Evolutionary conservation across 2,888 invertebrate species (phyloP), one percentile per base, ranked within the genome.

Genomic region (Sclerodermus sp.): DNA sequence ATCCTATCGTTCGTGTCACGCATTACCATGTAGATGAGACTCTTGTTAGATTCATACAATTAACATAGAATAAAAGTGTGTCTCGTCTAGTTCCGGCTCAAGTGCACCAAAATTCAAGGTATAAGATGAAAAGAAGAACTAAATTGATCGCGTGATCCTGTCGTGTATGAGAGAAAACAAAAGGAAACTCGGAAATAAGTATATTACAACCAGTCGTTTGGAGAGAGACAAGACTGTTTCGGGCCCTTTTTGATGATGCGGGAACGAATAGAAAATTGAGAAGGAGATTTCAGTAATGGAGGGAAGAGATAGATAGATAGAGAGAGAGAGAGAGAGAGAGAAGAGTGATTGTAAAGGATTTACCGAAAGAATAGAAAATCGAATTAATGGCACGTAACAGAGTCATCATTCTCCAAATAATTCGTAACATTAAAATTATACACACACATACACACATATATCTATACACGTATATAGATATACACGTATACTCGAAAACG

Each of bases 151-250:
- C 23, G 23, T 5, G 23, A n/a, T n/a, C n/a, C n/a, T n/a, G n/a
- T n/a, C n/a, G 30, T 10, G 6, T 30, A 47, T 47, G 32, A 40
- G 32, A 23, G 42, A 34, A 44, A 51, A 51, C 15, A 30, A 38
- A 51, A 39, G 36, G 51, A 50, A 42, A 23, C 23, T 23, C 23
- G 23, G 49, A 49, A 45, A 45, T 55, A 61, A 67, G 61, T 68
- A 70, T 66, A 62, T 67, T 71, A 71, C 68, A 68, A 64, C 62
- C 63, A 58, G 55, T 57, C 61, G 60, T 54, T 55, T 55, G 51
- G 49, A 53, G 57, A 62, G 55, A 58, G 59, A 59, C 61, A 60
- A 60, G 47, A 57, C 53, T 60, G 50, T 53, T 46, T 41, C 55
- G 61, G 23, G 45, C 43, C 32, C 23, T 12, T 34, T 34, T 4